Percentiles rank a stretch among this genome's conserved stretches.
These are phyloP conservation scores for Polydrusus cervinus DNA, from an alignment of 2,888 invertebrate species.

Conservation along the genomic window DNA sequence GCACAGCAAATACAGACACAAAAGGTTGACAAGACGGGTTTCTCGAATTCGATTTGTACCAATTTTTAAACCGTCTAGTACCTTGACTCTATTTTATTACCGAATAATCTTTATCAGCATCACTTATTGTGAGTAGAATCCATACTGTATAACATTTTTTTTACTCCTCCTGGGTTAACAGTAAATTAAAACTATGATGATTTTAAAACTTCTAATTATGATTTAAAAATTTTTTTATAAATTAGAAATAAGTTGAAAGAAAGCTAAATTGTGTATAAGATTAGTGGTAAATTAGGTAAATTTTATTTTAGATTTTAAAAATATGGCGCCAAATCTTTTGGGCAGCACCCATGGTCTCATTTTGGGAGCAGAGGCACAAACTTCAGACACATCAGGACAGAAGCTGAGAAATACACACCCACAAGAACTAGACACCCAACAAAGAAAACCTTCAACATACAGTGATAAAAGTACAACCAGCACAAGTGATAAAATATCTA, in stretches of 20 bases:
- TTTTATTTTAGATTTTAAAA: slow-evolving; percentile 8
- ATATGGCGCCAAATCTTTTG: slow-evolving; percentile 78
- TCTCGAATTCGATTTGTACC: not conserved
- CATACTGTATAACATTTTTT: no score
- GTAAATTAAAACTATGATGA: no score
- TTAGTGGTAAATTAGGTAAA: not conserved
- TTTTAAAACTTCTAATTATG: no score
- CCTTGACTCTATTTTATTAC: slow-evolving; percentile 11
- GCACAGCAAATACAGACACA: not conserved
- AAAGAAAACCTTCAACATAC: not conserved
- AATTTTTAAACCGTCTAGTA: not conserved
- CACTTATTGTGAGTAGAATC: not conserved
- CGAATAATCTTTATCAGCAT: not conserved
- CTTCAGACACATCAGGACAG: not conserved
- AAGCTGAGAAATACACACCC: not conserved
- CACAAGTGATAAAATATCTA: not conserved
- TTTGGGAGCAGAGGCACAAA: not conserved
- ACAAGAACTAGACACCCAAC: not conserved
- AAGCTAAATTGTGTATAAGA: no score
- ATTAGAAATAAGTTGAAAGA: no score
- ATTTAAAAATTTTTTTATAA: no score
- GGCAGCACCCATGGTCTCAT: slow-evolving; percentile 70
- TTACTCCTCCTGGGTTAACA: no score
- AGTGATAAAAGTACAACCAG: slow-evolving; percentile 4
- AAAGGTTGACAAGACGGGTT: slow-evolving; percentile 16